Evolutionary conservation across 2,797 vertebrate species (phyloP).

Genomic region (Oryzias dopingdopingensis): DNA sequence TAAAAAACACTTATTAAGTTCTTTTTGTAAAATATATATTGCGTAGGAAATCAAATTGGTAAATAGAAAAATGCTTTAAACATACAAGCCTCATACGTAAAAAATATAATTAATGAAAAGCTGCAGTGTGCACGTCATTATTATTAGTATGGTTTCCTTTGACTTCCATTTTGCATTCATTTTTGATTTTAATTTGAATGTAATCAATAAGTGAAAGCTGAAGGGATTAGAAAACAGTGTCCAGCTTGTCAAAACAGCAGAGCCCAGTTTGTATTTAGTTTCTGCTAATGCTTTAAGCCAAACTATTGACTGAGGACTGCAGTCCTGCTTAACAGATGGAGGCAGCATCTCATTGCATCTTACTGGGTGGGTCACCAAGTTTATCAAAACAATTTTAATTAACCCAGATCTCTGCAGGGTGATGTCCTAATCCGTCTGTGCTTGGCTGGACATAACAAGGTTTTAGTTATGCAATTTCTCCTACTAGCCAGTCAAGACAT

Average conservation of each 20-base stretch:
- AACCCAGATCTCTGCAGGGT: constrained; percentile 69
- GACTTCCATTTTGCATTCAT: no score
- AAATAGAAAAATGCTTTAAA: no score
- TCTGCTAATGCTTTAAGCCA: constrained; percentile 10
- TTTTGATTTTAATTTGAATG: no score
- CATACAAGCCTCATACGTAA: no score
- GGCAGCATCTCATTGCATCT: constrained; percentile 40
- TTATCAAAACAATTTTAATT: constrained; percentile 68
- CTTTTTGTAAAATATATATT: no score
- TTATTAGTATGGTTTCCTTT: no score
- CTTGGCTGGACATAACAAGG: constrained; percentile 38
- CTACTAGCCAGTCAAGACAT: constrained; percentile 29
- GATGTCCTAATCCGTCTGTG: constrained; percentile 63
- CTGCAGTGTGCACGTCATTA: no score
- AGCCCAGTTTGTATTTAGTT: constrained; percentile 18
- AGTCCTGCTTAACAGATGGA: constrained; percentile 56
- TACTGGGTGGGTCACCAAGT: constrained; percentile 42
- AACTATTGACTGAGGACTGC: constrained; percentile 17
- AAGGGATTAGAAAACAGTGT: not conserved
- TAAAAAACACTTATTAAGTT: no score
- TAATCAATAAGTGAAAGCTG: no score
- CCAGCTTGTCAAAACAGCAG: constrained; percentile 5
- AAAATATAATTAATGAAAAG: no score
- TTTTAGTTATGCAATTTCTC: constrained; percentile 49
- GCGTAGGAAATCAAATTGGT: no score